Conservation (phyloP, 1,140 invertebrate genomes). For the Listronotus oregonensis region DNA sequence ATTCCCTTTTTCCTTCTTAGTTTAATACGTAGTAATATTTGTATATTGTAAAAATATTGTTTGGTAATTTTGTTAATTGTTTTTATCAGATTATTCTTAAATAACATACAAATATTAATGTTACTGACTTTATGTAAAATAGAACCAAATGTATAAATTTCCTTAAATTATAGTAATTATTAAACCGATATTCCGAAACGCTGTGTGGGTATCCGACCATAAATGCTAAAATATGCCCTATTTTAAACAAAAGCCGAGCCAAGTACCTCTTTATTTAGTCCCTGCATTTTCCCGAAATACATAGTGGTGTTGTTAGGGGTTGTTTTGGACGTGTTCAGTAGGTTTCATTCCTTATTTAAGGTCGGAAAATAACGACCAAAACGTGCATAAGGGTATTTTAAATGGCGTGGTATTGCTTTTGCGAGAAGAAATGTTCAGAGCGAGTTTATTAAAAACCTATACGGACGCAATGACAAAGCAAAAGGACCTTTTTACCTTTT, state of each 20-base stretch:
- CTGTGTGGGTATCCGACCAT: neutral
- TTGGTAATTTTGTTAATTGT: too few species aligned
- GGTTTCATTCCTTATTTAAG: conserved; percentile 11
- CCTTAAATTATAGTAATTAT: too few species aligned
- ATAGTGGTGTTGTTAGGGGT: conserved; percentile 10
- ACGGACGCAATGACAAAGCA: neutral
- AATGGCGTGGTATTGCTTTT: neutral
- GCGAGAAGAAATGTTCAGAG: neutral
- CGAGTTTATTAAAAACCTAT: conserved; percentile 10
- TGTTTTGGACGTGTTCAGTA: conserved; percentile 8
- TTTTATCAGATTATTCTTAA: too few species aligned
- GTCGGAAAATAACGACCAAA: conserved; percentile 1
- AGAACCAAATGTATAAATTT: too few species aligned
- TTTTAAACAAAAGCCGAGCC: conserved; percentile 3
- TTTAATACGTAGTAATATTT: too few species aligned
- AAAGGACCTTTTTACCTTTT: neutral
- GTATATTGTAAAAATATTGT: too few species aligned
- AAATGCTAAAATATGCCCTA: conserved; percentile 5
- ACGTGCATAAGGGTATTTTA: conserved; percentile 3
- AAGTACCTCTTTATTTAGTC: neutral
- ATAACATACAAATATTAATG: too few species aligned
- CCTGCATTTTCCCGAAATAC: conserved; percentile 8
- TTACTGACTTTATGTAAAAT: too few species aligned
- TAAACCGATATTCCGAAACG: too few species aligned
- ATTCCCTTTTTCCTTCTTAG: too few species aligned